A percentile compares a stretch with the other conserved stretches of the same genome.
Conservation (phyloP, 92 coral and sea anemone genomes). For the Hydrozoanthus gracilis region DNA sequence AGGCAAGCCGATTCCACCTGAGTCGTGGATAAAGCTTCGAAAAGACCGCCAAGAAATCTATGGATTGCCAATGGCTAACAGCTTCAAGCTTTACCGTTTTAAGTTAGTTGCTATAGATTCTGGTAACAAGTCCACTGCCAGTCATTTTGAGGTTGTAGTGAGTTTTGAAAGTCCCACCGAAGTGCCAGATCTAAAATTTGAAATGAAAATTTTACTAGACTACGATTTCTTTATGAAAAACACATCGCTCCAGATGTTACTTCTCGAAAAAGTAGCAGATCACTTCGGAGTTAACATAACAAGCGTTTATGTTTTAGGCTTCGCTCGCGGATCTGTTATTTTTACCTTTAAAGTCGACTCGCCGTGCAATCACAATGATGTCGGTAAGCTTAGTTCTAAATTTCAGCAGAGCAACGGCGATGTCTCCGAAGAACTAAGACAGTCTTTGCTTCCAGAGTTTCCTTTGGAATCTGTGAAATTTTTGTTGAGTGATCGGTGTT, state of each 20-base stretch:
- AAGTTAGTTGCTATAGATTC: constrained; percentile 77
- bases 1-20: constrained; percentile 58
- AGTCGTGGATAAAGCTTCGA: constrained; percentile 85
- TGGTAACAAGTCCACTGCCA: constrained; percentile 63
- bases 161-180: not conserved
- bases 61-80: constrained; percentile 36
- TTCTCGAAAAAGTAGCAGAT: constrained; percentile 67
- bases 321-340: constrained; percentile 66
- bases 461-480: constrained; percentile 63
- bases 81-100: constrained; percentile 37
- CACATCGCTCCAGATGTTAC: constrained; percentile 66
- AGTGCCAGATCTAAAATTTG: constrained; percentile 61
- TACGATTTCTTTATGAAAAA: constrained; percentile 72
- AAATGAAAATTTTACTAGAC: constrained; percentile 61
- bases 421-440: constrained; percentile 59
- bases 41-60: constrained; percentile 54
- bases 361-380: constrained; percentile 49
- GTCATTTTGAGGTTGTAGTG: constrained; percentile 79
- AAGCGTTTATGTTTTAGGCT: constrained; percentile 69
- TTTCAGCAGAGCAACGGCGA: constrained; percentile 60
- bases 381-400: constrained; percentile 33
- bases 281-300: constrained; percentile 72
- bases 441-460: constrained; percentile 70
- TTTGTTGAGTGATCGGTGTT: constrained; percentile 56
- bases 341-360: constrained; percentile 74